Base-by-base conservation (phyloP, 2,888 invertebrate species). In the Drosophila rubida region DNA sequence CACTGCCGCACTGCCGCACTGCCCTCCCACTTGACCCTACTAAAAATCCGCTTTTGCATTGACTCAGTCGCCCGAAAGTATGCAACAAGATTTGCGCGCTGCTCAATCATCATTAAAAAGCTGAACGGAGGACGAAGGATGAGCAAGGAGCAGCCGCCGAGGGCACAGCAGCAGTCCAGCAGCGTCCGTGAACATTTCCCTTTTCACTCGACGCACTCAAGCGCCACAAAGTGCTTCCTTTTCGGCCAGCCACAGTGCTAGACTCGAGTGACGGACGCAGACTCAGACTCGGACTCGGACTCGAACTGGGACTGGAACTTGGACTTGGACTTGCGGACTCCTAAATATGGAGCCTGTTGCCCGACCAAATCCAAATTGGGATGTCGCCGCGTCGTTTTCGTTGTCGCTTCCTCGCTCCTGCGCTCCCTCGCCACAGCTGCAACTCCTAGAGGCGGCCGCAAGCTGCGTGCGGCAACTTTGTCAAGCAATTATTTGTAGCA, bases 91-190 rank as follows among this genome's bases (percentile, higher is more conserved):
- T 74, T 68, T 72, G 75, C 66, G 64, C 72, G 62, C 74, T 75
- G 81, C 85, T 82, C 81, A 82, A 84, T 87, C 87, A 82, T 87
- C 84, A 82, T 82, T 87, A 82, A 70, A 78, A 72, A 55, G 65
- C 58, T 51, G 53, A n/a, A 45, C 13, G 30, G 39, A 42, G 46
- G 13, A 50, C 14, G 30, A 35, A n/a, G 45, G 13, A 44, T 5
- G 19, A 19, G 19, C 19, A 19, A 19, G 19, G 19, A 19, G 19
- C 19, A 19, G 19, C 19, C 19, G 19, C n/a, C n/a, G n/a, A n/a
- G n/a, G n/a, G n/a, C n/a, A n/a, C n/a, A n/a, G n/a, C n/a, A 19
- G 19, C 53, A 57, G 71, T 75, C 81, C 73, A 74, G 60, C 44
- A 39, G 50, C 48, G 58, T 65, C 68, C 58, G 69, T 63, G 44